These are phyloP conservation scores for Brachyalestes nurse DNA, from an alignment of 2,797 vertebrate genomes.

Conservation along the genomic window DNA sequence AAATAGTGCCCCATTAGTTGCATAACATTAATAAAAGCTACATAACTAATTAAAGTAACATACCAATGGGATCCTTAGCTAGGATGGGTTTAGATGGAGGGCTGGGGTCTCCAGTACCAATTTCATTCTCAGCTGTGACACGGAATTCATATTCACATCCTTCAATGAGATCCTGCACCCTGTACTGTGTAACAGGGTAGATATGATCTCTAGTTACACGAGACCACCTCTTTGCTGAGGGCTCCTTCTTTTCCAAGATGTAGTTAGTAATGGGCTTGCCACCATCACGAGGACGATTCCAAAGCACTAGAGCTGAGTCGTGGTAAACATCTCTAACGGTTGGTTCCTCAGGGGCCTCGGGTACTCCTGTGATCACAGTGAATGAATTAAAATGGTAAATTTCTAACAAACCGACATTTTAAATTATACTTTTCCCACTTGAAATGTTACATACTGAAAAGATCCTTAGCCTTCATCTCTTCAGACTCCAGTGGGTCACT, in stretches of 20 bases:
- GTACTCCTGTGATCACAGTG: constrained; percentile 81
- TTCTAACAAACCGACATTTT: constrained; percentile 1
- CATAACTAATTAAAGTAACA: constrained; percentile 25
- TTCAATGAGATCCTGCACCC: constrained; percentile 90
- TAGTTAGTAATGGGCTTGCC: constrained; percentile 97
- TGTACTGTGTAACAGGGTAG: constrained; percentile 86
- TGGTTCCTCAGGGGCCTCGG: constrained; percentile 93
- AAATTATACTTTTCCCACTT: not conserved
- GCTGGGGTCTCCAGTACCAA: constrained; percentile 94
- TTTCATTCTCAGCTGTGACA: constrained; percentile 94
- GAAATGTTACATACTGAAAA: constrained; percentile 87
- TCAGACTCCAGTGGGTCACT: constrained; percentile 93
- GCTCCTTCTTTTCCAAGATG: constrained; percentile 96
- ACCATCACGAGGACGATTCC: constrained; percentile 95
- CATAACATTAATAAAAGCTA: no score
- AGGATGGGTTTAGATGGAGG: constrained; percentile 95
- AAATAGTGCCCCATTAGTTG: no score
- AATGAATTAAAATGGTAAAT: not conserved
- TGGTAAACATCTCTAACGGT: constrained; percentile 90
- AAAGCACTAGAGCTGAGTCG: constrained; percentile 89
- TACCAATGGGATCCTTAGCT: constrained; percentile 96
- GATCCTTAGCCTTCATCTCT: constrained; percentile 91
- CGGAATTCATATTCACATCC: constrained; percentile 98
- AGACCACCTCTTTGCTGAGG: constrained; percentile 91
- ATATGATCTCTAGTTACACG: constrained; percentile 89